These are phyloP conservation scores for Barypeithes pellucidus DNA, from an alignment of 2,888 invertebrate genomes.

Conservation along the genomic window DNA sequence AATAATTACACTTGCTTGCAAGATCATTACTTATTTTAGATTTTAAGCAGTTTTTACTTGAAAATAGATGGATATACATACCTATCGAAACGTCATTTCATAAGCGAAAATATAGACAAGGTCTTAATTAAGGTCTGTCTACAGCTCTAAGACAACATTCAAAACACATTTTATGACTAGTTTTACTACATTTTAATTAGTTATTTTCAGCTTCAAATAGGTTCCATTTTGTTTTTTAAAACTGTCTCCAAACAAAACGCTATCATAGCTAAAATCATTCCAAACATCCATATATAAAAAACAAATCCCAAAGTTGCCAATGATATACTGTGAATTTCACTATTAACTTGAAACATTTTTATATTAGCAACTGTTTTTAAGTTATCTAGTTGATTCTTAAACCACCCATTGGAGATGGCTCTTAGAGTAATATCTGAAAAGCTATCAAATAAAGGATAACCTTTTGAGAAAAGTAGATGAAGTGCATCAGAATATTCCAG, in stretches of 20 bases:
- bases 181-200: too few relatives aligned
- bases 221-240: too few relatives aligned
- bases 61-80: too few relatives aligned
- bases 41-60: too few relatives aligned
- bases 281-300: slow-evolving; percentile 16
- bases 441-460: slow-evolving; percentile 15
- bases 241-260: slow-evolving; percentile 4
- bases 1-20: too few relatives aligned
- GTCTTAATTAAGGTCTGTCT: too few relatives aligned
- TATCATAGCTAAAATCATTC: background rate
- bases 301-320: background rate
- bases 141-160: too few relatives aligned
- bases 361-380: background rate
- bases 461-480: slow-evolving; percentile 27
- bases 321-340: background rate
- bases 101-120: too few relatives aligned
- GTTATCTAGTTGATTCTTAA: background rate
- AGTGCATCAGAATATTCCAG: background rate
- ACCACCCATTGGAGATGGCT: slow-evolving; percentile 1
- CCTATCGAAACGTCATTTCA: too few relatives aligned
- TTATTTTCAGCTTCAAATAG: too few relatives aligned
- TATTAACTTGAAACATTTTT: slow-evolving; percentile 5
- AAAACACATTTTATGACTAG: too few relatives aligned
- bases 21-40: background rate
- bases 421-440: background rate